A percentile compares a stretch with the other conserved stretches of the same genome.
These are phyloP conservation scores for Chromoteleia sp. DNA, from an alignment of 2,888 invertebrate genomes.

Conservation along the genomic window DNA sequence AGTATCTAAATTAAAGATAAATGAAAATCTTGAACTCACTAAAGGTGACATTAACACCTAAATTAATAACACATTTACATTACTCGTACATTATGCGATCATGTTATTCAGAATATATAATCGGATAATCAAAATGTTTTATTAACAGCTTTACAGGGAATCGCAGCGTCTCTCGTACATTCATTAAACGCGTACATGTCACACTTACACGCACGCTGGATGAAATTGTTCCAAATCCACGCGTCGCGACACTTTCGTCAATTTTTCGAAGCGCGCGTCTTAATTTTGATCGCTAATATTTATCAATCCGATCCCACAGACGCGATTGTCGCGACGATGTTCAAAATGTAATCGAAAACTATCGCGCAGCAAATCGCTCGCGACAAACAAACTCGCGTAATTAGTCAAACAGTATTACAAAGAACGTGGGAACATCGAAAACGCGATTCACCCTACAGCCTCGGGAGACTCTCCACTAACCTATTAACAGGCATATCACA, in stretches of 20 bases:
- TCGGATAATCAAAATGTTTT: not conserved
- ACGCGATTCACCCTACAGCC: conserved; percentile 81
- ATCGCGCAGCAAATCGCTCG: conserved; percentile 39
- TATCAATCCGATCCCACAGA: not conserved
- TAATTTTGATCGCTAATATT: not conserved
- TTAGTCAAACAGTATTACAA: conserved; percentile 64
- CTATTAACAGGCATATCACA: conserved; percentile 84
- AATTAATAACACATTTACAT: not conserved
- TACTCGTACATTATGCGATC: conserved; percentile 4
- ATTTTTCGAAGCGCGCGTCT: too few relatives aligned
- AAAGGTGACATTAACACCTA: not conserved
- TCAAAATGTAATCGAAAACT: conserved; percentile 31
- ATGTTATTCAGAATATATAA: conserved; percentile 8
- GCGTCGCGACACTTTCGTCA: too few relatives aligned
- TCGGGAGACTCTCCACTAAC: conserved; percentile 82
- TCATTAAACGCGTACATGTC: too few relatives aligned
- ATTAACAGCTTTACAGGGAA: conserved; percentile 9
- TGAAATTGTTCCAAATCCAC: too few relatives aligned
- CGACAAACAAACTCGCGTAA: conserved; percentile 56
- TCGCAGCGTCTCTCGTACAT: too few relatives aligned
- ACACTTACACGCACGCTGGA: too few relatives aligned
- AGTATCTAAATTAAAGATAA: too few relatives aligned
- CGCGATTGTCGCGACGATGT: too few relatives aligned
- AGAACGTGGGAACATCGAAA: conserved; percentile 77
- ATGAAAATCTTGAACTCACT: too few relatives aligned